Base-by-base conservation (phyloP, 2,888 invertebrate species). In the Griposia aprilina region DNA sequence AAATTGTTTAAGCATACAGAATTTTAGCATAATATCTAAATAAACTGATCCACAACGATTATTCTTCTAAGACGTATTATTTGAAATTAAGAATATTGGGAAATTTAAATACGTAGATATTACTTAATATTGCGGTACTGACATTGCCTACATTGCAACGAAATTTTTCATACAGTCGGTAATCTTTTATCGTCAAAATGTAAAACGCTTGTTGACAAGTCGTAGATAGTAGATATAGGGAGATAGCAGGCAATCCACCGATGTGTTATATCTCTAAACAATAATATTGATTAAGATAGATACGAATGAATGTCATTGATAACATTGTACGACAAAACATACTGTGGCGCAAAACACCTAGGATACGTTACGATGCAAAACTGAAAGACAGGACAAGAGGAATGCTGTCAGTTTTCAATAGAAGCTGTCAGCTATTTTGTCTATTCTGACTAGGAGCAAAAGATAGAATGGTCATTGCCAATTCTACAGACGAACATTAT, bases 161-260 rank as follows among this genome's bases (percentile, higher is more conserved):
- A 83, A 82, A 76, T 81, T 74, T 36, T 85, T 86, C 81, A 88
- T 91, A 90, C 86, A 87, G 86, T 82, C 77, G 80, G 83, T 89
- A 91, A 92, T 90, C 86, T 90, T 85, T 93, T 94, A 94, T 94
- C 93, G 83, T 87, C 88, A 82, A 94, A 93, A 93, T 93, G 92
- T 94, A 93, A 93, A 93, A 93, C 89, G 90, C 91, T 93, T 92
- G 92, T 93, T 93, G 94, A 94, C 94, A 95, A 93, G 90, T 92
- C 87, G 86, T 90, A 88, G 92, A 94, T 92, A 69, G 36, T 59
- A 36, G n/a, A 59, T 69, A 41, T 20, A 91, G 85, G 66, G 63
- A 81, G 93, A 93, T 93, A 93, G 76, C 79, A 84, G 72, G 66
- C 90, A 90, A 92, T 91, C 88, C 82, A 81, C 78, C 82, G 85